Evolutionary conservation across 2,113 vertebrate genomes (phyloP).

Genomic region (Etheostoma spectabile): DNA sequence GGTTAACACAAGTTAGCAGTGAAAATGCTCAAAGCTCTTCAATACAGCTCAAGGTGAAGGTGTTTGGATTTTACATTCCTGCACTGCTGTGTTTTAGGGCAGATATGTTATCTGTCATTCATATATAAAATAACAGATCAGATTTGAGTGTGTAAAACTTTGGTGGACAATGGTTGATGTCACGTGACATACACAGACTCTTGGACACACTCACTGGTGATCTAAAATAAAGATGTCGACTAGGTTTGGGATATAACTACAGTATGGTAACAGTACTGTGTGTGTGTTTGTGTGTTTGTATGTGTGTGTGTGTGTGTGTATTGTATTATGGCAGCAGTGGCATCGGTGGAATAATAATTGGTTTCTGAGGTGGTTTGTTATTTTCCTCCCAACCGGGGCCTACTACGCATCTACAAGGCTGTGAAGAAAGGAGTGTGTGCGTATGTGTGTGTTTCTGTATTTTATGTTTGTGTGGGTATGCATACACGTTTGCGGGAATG

Average conservation of each 20-base stretch:
- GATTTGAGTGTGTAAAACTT: conserved; percentile 34
- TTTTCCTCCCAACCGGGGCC: conserved; percentile 33
- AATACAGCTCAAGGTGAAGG: background rate
- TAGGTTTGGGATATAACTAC: conserved; percentile 48
- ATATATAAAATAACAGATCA: conserved; percentile 41
- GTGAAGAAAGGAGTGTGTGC: conserved; percentile 22
- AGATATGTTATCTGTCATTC: conserved; percentile 29
- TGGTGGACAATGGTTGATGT: conserved; percentile 11
- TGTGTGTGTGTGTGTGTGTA: conserved; percentile 36
- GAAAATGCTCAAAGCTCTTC: background rate
- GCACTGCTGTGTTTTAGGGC: conserved; percentile 26
- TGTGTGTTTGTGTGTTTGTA: conserved; percentile 34
- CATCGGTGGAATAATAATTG: conserved; percentile 49
- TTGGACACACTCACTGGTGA: conserved; percentile 14
- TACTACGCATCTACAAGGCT: conserved; percentile 18
- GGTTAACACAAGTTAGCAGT: conserved; percentile 37
- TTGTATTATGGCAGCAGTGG: conserved; percentile 41
- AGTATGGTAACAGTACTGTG: conserved; percentile 2
- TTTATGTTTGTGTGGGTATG: conserved; percentile 28
- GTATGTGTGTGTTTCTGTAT: conserved; percentile 4
- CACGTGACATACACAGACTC: conserved; percentile 8
- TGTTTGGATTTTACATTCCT: background rate
- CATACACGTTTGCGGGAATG: conserved; percentile 34
- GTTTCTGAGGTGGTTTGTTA: conserved; percentile 57
- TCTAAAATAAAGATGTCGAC: conserved; percentile 26